Conservation (phyloP, 2,797 vertebrate species). For the Sciaenops ocellatus region DNA sequence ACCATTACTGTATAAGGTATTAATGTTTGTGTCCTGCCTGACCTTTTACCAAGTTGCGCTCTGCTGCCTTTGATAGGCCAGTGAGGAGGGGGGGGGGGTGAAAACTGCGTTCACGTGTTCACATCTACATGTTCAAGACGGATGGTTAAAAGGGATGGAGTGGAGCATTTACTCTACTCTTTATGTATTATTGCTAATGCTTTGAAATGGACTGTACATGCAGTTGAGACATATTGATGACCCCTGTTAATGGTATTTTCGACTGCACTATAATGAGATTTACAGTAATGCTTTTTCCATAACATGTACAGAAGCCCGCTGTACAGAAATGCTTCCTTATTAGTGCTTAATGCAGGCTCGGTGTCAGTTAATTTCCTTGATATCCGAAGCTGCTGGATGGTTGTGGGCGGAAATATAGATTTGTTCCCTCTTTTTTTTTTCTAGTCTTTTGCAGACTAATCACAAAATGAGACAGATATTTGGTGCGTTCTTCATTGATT, state of each 20-base stretch:
- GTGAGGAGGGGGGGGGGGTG: slow-evolving; percentile 18
- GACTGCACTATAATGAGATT: slow-evolving; percentile 43
- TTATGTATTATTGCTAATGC: slow-evolving; percentile 46
- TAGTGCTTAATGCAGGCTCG: slow-evolving; percentile 4
- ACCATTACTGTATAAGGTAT: slow-evolving; percentile 68
- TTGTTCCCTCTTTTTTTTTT: no score
- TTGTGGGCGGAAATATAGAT: neutral
- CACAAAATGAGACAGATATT: neutral
- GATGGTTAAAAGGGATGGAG: slow-evolving; percentile 14
- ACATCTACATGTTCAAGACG: slow-evolving; percentile 20
- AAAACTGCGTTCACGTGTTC: slow-evolving; percentile 11
- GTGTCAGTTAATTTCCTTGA: slow-evolving; percentile 11
- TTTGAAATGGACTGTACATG: slow-evolving; percentile 46
- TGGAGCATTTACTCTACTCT: slow-evolving; percentile 12
- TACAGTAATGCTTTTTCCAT: slow-evolving; percentile 52
- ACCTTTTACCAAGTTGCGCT: slow-evolving; percentile 74
- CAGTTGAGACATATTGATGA: slow-evolving; percentile 55
- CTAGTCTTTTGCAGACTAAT: neutral
- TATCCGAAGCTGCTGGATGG: neutral
- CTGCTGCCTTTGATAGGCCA: slow-evolving; percentile 49
- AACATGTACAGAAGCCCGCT: slow-evolving; percentile 18
- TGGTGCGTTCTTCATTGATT: neutral
- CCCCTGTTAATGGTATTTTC: slow-evolving; percentile 49
- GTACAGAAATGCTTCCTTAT: slow-evolving; percentile 25
- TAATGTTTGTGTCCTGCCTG: slow-evolving; percentile 56